A percentile compares a stretch with the other conserved stretches of the same genome.
These are phyloP conservation scores for Choloepus hoffmanni DNA, from an alignment of 2,113 vertebrate genomes.

Conservation along the genomic window DNA sequence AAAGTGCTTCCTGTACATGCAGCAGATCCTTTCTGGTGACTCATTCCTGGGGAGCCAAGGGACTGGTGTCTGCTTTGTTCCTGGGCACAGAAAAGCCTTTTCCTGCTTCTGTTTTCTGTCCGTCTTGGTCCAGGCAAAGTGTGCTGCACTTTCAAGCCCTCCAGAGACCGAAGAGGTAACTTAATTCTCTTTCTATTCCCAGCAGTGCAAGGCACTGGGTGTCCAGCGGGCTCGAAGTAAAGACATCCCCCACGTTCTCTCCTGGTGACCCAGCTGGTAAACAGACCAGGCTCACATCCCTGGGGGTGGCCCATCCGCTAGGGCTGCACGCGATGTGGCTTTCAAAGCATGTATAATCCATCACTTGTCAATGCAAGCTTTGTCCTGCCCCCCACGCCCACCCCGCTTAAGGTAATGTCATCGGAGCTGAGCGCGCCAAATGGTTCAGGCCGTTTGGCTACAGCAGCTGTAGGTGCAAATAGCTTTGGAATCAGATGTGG, in stretches of 20 bases:
- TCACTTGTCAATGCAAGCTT: slow-evolving; percentile 53
- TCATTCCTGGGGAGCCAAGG: slow-evolving; percentile 1
- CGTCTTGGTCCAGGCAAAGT: neutral
- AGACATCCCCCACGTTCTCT: neutral
- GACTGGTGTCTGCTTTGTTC: neutral
- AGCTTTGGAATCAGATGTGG: slow-evolving; percentile 4
- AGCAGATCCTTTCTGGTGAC: slow-evolving; percentile 50
- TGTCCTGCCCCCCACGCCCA: neutral
- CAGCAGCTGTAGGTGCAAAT: neutral
- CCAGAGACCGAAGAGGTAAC: neutral
- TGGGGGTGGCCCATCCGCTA: neutral
- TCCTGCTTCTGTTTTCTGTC: neutral
- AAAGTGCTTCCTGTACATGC: neutral
- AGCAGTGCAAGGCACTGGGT: neutral
- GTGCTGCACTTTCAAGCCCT: neutral
- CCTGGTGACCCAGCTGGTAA: neutral
- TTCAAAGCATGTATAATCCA: slow-evolving; percentile 72
- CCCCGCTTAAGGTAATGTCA: neutral
- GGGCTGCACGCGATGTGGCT: slow-evolving; percentile 34
- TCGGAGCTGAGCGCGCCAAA: neutral
- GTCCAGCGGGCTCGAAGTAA: neutral
- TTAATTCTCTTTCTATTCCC: neutral
- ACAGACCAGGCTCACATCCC: neutral
- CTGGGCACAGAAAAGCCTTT: neutral
- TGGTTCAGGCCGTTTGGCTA: slow-evolving; percentile 14